A percentile compares a stretch with the other conserved stretches of the same genome.
These are phyloP conservation scores for Helicoverpa assulta DNA, from an alignment of 2,888 invertebrate genomes.

Conservation along the genomic window DNA sequence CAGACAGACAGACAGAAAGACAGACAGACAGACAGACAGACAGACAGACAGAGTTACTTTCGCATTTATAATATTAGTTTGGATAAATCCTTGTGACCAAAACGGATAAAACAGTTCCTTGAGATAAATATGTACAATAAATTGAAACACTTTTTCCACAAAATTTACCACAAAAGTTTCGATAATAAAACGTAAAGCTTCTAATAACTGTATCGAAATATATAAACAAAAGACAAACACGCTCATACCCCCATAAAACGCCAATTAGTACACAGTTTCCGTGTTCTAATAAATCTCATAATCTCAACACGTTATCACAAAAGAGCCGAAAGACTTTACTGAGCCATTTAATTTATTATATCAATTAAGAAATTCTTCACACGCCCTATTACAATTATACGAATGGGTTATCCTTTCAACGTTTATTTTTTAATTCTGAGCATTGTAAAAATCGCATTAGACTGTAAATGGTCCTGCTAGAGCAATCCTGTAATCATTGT, in stretches of 20 bases:
- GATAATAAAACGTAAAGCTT: slow-evolving; percentile 39
- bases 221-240: slow-evolving; percentile 71
- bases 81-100: too few relatives aligned
- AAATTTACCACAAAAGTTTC: too few relatives aligned
- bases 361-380: slow-evolving; percentile 86
- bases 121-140: too few relatives aligned
- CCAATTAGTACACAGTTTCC: slow-evolving; percentile 81
- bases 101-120: too few relatives aligned
- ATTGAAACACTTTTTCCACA: not conserved
- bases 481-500: slow-evolving; percentile 13
- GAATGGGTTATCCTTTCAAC: slow-evolving; percentile 54
- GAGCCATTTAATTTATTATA: slow-evolving; percentile 83
- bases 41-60: too few relatives aligned
- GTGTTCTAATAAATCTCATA: slow-evolving; percentile 81
- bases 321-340: slow-evolving; percentile 76
- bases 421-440: slow-evolving; percentile 27
- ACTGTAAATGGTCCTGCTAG: slow-evolving; percentile 26
- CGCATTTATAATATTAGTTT: too few relatives aligned
- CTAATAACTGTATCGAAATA: slow-evolving; percentile 72
- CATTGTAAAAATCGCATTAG: slow-evolving; percentile 40
- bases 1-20: too few relatives aligned
- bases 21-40: too few relatives aligned
- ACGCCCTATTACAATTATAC: slow-evolving; percentile 73
- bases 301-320: slow-evolving; percentile 80
- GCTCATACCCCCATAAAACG: slow-evolving; percentile 75